Percentiles rank a stretch among this genome's conserved stretches.
phyloP scores from a whole-genome alignment of 2,888 invertebrate species.

The Scaptomyza parva region DNA sequence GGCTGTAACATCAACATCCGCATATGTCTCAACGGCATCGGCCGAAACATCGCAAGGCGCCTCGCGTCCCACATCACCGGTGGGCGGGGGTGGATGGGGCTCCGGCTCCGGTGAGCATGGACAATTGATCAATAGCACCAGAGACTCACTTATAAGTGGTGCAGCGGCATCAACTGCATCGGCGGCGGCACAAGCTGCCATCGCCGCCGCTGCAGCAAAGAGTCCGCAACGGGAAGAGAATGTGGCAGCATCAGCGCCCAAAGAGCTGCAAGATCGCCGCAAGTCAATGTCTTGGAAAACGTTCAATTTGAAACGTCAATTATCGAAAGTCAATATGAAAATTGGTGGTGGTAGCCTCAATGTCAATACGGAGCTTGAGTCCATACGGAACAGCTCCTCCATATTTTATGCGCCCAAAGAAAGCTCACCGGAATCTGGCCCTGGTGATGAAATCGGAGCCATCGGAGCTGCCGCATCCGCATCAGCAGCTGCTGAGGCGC shows the following conservation, averaged over 20 bases:
- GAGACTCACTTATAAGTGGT: conserved; percentile 82
- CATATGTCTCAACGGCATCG: conserved; percentile 34
- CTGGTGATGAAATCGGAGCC: conserved; percentile 51
- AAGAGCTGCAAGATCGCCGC: conserved; percentile 86
- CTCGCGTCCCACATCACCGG: conserved; percentile 85
- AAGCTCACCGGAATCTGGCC: conserved; percentile 69
- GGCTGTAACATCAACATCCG: conserved; percentile 25
- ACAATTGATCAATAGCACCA: conserved; percentile 59
- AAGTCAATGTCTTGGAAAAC: conserved; percentile 91
- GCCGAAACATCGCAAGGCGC: conserved; percentile 56
- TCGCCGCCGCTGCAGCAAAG: conserved; percentile 63
- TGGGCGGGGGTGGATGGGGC: conserved; percentile 66
- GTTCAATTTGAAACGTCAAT: conserved; percentile 92
- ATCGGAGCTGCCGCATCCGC: too few relatives aligned
- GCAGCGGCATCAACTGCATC: conserved; percentile 51
- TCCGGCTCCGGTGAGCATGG: background rate
- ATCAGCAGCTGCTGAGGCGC: conserved; percentile 43
- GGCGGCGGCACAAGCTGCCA: conserved; percentile 27
- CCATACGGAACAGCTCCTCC: conserved; percentile 85
- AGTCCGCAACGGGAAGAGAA: conserved; percentile 75
- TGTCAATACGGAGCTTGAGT: conserved; percentile 82
- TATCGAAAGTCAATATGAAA: conserved; percentile 90
- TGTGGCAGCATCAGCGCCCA: conserved; percentile 59
- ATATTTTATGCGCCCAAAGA: conserved; percentile 80
- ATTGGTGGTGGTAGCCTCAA: conserved; percentile 74